Conservation (phyloP, 2,888 invertebrate genomes). For the Carpatolechia fugitivella region DNA sequence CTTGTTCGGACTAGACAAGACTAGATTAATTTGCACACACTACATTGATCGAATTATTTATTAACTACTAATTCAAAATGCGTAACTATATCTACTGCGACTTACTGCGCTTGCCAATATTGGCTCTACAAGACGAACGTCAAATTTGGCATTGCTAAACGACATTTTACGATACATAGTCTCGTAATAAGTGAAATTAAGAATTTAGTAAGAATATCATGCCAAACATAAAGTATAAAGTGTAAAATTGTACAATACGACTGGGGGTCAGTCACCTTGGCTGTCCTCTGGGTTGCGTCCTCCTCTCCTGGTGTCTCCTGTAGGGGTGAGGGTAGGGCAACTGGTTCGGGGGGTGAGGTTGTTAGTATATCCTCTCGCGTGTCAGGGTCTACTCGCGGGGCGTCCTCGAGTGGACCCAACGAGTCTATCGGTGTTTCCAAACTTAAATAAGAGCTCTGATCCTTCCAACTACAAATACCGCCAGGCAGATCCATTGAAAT, state of each 20-base stretch:
- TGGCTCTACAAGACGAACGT: constrained; percentile 77
- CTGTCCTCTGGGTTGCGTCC: constrained; percentile 50
- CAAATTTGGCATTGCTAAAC: constrained; percentile 54
- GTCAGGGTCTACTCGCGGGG: constrained; percentile 38
- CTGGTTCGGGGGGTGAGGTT: constrained; percentile 64
- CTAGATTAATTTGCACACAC: constrained; percentile 58
- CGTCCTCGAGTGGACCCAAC: constrained; percentile 36
- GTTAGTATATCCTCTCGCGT: constrained; percentile 76
- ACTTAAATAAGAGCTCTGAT: constrained; percentile 87
- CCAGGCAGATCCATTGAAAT: constrained; percentile 87
- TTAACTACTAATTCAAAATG: constrained; percentile 44
- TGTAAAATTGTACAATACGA: constrained; percentile 76
- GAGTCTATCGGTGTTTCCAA: constrained; percentile 70
- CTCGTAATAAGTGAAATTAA: constrained; percentile 68
- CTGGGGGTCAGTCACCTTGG: constrained; percentile 75
- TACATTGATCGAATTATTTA: constrained; percentile 34
- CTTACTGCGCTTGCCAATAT: constrained; percentile 57
- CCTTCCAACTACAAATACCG: constrained; percentile 89
- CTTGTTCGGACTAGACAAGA: constrained; percentile 66
- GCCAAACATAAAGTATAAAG: constrained; percentile 75
- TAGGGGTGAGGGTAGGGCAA: constrained; percentile 60
- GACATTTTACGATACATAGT: constrained; percentile 62
- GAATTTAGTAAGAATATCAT: constrained; percentile 74
- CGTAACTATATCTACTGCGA: constrained; percentile 43
- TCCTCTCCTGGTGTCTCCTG: constrained; percentile 59